Percentiles rank a stretch among this genome's conserved stretches.
These are phyloP conservation scores for Sternarchorhynchus goeldii DNA, from an alignment of 2,797 vertebrate genomes.

Conservation along the genomic window DNA sequence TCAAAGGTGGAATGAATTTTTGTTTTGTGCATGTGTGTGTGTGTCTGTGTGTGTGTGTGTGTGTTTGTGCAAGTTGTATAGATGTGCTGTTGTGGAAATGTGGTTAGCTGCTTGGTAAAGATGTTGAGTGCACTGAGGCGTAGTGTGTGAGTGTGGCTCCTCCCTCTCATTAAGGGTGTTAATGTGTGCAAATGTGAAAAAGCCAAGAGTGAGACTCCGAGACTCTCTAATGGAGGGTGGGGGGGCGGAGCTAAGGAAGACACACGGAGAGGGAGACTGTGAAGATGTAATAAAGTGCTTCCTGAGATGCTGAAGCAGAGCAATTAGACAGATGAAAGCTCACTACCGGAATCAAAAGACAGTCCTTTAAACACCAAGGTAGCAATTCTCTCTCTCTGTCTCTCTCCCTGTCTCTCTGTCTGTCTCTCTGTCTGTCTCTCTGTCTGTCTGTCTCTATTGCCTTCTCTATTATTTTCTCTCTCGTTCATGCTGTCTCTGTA, in stretches of 20 bases:
- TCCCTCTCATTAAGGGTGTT: constrained; percentile 71
- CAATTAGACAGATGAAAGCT: constrained; percentile 21
- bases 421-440: neutral
- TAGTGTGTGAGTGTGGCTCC: constrained; percentile 63
- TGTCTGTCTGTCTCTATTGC: constrained; percentile 1
- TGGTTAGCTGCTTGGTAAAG: constrained; percentile 59
- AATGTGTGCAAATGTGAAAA: constrained; percentile 61
- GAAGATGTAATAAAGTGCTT: constrained; percentile 16
- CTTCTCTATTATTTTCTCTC: constrained; percentile 9
- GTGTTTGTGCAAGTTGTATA: constrained; percentile 51
- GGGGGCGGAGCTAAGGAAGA: constrained; percentile 35
- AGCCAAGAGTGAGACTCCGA: constrained; percentile 50
- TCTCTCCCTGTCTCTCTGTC: neutral
- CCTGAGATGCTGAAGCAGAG: constrained; percentile 10
- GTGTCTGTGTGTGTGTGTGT: constrained; percentile 32
- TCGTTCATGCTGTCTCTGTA: no score
- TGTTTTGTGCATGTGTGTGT: constrained; percentile 31
- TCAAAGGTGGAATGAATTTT: no score
- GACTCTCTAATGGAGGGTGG: constrained; percentile 43
- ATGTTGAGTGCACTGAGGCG: constrained; percentile 64
- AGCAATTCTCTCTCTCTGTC: neutral
- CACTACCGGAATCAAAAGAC: constrained; percentile 24
- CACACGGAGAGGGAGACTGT: constrained; percentile 15
- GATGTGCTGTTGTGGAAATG: constrained; percentile 39
- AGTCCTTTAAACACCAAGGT: constrained; percentile 30